These are phyloP conservation scores for Ptycholaimellus sp. DNA, from an alignment of 2,888 invertebrate genomes.

Conservation along the genomic window DNA sequence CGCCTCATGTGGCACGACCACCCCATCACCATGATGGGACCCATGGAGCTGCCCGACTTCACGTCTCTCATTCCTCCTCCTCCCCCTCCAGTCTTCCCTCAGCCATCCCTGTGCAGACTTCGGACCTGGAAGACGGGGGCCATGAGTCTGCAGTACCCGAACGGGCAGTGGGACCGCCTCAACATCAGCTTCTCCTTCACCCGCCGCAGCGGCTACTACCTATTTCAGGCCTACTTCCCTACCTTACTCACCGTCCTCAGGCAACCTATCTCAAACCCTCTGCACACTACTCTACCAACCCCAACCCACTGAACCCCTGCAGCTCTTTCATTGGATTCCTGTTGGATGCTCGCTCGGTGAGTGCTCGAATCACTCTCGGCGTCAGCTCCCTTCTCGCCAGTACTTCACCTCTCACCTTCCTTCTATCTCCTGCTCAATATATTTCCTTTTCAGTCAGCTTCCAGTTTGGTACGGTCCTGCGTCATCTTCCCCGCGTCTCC, in stretches of 20 bases:
- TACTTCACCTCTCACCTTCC: no score
- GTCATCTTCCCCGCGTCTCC: slow-evolving; percentile 24
- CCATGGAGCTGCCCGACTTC: slow-evolving; percentile 7
- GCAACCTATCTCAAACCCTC: no score
- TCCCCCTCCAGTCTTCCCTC: no score
- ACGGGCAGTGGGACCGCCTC: slow-evolving; percentile 7
- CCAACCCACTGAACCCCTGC: no score
- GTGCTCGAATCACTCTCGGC: slow-evolving; percentile 7
- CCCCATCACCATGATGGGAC: slow-evolving; percentile 24
- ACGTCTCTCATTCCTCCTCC: no score
- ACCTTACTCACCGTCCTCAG: slow-evolving; percentile 6
- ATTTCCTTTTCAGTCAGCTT: slow-evolving; percentile 25
- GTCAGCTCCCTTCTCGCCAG: slow-evolving; percentile 6
- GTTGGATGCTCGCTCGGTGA: no score
- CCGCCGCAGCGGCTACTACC: slow-evolving; percentile 6
- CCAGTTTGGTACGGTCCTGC: slow-evolving; percentile 24
- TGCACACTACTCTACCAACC: no score
- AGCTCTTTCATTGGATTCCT: no score
- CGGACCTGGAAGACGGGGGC: not conserved
- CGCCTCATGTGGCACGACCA: slow-evolving; percentile 21
- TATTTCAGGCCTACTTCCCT: slow-evolving; percentile 7
- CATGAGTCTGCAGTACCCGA: slow-evolving; percentile 4
- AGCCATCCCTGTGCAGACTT: no score
- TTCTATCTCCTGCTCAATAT: no score
- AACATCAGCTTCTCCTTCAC: slow-evolving; percentile 6